These are phyloP conservation scores for Bombus huntii DNA, from an alignment of 1,140 invertebrate species.

Conservation along the genomic window DNA sequence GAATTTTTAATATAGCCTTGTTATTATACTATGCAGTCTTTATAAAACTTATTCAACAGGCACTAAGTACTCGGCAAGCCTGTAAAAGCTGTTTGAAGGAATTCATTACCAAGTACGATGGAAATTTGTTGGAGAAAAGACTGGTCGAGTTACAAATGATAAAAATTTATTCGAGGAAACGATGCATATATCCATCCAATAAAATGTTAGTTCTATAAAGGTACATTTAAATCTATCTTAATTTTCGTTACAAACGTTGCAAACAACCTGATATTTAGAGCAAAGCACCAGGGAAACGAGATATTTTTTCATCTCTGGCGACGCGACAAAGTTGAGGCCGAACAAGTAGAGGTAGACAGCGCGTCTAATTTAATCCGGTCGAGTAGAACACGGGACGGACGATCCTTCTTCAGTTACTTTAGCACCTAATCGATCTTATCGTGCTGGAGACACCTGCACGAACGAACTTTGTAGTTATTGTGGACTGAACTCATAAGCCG, in stretches of 20 bases:
- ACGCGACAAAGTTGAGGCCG: not conserved
- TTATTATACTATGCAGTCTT: too few species aligned
- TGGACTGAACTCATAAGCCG: conserved; percentile 55
- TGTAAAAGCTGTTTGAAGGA: not conserved
- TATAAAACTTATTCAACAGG: not conserved
- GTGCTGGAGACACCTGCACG: conserved; percentile 32
- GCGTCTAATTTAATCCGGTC: conserved; percentile 27
- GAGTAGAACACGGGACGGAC: not conserved
- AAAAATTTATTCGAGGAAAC: too few species aligned
- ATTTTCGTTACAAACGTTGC: too few species aligned
- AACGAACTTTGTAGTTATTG: conserved; percentile 54
- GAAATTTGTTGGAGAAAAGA: too few species aligned
- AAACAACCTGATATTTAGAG: too few species aligned
- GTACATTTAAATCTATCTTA: too few species aligned
- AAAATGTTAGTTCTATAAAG: too few species aligned
- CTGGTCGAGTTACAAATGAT: too few species aligned
- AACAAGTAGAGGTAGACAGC: not conserved
- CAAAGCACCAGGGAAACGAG: too few species aligned
- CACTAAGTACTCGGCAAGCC: not conserved
- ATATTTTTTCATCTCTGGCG: not conserved
- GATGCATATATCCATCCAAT: too few species aligned
- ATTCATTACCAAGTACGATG: not conserved
- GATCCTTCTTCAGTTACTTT: conserved; percentile 46
- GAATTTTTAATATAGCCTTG: too few species aligned
- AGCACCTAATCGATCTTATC: conserved; percentile 60